Base-by-base conservation (phyloP, 2,888 invertebrate species). In the Drosophila picticornis region DNA sequence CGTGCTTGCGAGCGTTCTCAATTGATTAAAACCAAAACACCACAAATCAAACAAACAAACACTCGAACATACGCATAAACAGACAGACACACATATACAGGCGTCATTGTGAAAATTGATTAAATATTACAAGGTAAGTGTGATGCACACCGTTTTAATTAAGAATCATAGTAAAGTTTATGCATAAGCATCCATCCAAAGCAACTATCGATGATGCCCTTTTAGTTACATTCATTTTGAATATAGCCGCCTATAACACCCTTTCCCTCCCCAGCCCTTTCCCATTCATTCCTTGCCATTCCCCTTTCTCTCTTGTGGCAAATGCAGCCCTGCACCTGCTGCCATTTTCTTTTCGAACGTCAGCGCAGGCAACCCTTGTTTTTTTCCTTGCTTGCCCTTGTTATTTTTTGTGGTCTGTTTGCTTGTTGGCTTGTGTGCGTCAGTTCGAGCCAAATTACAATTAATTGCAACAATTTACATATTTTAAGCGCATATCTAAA, bases 11-110 rank as follows among this genome's bases (percentile, higher is more conserved):
- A 73, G 76, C 79, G 81, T 88, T 85, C 81, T 73, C 86, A 90
- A 85, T 89, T 89, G 84, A 85, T 89, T 85, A 82, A 89, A 85
- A 84, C 75, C 85, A 89, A 89, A 85, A 85, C 85, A 80, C 69
- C 55, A 61, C 52, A 57, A 64, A 66, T 73, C 72, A 67, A 70
- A 78, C 63, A 69, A 46, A 70, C 40, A 58, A 34, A 69, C 34
- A 40, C 52, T 69, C 53, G 48, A 51, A 29, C 63, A 59, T 36
- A 63, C 38, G 63, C 11, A 60, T 48, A 51, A 46, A 52, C 34
- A 52, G 46, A 59, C 38, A 70, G 36, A 65, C 51, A 61, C 46
- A 66, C 58, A 79, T 46, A 75, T 52, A 52, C 52, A 57, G 66
- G 51, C 59, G 72, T 69, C 73, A 83, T 79, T 88, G 81, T 83